Evolutionary conservation across 2,888 invertebrate species (phyloP), one percentile per base, ranked within the genome.

Genomic region (Augiades crinisus): DNA sequence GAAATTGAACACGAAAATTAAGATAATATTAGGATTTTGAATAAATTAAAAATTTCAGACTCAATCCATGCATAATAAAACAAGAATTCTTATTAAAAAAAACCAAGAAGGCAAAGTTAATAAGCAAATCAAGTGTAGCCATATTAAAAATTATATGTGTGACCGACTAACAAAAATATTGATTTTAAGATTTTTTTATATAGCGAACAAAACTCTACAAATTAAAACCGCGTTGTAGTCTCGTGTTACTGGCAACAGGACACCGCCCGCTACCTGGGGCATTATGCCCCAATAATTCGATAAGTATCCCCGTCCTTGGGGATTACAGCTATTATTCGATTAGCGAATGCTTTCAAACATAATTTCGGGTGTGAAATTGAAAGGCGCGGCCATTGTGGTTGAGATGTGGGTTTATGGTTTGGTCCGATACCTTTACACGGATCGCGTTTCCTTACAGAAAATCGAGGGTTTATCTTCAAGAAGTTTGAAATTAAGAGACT

Each of bases 271-370:
- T 56, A 54, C 68, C 63, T 64, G 62, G 58, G 47, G 56, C 58
- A 62, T 61, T 64, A 63, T 63, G 59, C 55, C 53, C n/a, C 60
- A 52, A 65, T 70, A 67, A 70, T 70, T 66, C 63, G 70, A 70
- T 70, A 68, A 72, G 70, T 69, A 70, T 70, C 70, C 68, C 64
- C 60, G 57, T 66, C 59, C 54, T 60, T 62, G 65, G 61, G 64
- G 65, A 66, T 60, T 57, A 59, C 65, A 59, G 60, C 68, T 65
- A 68, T 70, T 68, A 63, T 65, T 67, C 60, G 61, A 68, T 65
- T 66, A 66, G 60, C 59, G 58, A 56, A 56, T 41, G 59, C 63
- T 61, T 65, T 65, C 60, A 67, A 64, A 63, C 61, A 61, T 61
- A 58, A 65, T 64, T 63, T 60, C 50, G 47, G 60, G 60, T 57